Conservation (phyloP, 2,888 invertebrate species). For the Euproctis similis region DNA sequence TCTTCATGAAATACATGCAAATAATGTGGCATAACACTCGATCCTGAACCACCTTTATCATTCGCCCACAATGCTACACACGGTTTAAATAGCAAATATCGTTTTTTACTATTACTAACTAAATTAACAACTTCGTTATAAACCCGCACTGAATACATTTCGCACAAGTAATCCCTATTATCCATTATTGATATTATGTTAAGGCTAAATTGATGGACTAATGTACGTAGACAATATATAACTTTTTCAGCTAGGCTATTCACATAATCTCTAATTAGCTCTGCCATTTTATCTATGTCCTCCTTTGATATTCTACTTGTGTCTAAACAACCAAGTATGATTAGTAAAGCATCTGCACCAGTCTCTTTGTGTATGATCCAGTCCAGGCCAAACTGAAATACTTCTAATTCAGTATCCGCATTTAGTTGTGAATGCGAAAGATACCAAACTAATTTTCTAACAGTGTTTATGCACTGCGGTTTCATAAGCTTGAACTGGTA, state of each 20-base stretch:
- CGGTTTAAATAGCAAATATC: conserved; percentile 35
- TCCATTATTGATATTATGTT: conserved; percentile 19
- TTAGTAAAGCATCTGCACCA: conserved; percentile 45
- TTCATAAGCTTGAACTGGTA: conserved; percentile 49
- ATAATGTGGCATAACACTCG: conserved; percentile 27
- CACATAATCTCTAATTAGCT: conserved; percentile 27
- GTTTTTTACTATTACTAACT: conserved; percentile 32
- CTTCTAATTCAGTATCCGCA: conserved; percentile 40
- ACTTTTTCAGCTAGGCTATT: conserved; percentile 46
- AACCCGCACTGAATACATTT: conserved; percentile 46
- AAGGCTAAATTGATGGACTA: conserved; percentile 26
- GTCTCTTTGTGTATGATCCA: conserved; percentile 43
- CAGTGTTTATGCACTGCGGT: conserved; percentile 37
- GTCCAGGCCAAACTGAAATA: conserved; percentile 55
- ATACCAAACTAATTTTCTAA: conserved; percentile 55
- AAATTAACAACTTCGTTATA: conserved; percentile 42
- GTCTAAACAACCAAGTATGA: conserved; percentile 54
- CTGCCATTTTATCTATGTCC: conserved; percentile 39
- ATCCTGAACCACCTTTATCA: conserved; percentile 26
- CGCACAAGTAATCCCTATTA: conserved; percentile 28
- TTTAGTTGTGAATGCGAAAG: conserved; percentile 57
- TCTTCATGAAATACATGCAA: conserved; percentile 40
- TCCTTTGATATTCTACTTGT: conserved; percentile 29
- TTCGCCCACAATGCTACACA: conserved; percentile 42
- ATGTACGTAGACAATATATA: conserved; percentile 37